Percentiles rank a stretch among this genome's conserved stretches.
Evolutionary conservation across 2,113 vertebrate species (phyloP).

Genomic region (Serinus canaria): DNA sequence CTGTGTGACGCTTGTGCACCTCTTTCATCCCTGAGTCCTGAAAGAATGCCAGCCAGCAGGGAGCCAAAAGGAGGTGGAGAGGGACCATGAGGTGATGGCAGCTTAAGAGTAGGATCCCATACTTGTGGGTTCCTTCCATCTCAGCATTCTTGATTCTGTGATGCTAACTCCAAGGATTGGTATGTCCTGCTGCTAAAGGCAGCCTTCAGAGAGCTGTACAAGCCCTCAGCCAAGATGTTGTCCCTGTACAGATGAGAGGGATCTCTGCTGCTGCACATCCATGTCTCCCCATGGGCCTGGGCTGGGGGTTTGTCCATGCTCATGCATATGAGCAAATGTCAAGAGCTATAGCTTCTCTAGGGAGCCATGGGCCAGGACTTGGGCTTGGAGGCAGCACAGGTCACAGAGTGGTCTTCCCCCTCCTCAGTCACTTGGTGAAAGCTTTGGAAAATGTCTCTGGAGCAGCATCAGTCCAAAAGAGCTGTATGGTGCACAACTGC

Average conservation of each 20-base stretch:
- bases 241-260: accelerated
- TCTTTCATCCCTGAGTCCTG: background rate
- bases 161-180: background rate
- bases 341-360: background rate
- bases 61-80: background rate
- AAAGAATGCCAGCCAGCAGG: background rate
- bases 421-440: background rate
- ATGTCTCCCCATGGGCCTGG: accelerated
- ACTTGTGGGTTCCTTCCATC: background rate
- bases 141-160: background rate
- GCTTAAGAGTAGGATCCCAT: accelerated
- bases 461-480: background rate
- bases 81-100: accelerated
- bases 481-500: accelerated
- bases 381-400: background rate
- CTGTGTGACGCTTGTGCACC: background rate
- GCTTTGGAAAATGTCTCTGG: background rate
- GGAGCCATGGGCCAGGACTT: background rate
- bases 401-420: background rate
- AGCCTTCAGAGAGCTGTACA: background rate
- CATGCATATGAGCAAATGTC: accelerated
- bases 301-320: background rate
- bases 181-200: background rate
- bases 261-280: background rate
- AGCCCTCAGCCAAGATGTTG: background rate